Percentiles rank a stretch among this genome's conserved stretches.
Evolutionary conservation across 2,888 invertebrate genomes (phyloP).

Genomic region (Globia sparganii): DNA sequence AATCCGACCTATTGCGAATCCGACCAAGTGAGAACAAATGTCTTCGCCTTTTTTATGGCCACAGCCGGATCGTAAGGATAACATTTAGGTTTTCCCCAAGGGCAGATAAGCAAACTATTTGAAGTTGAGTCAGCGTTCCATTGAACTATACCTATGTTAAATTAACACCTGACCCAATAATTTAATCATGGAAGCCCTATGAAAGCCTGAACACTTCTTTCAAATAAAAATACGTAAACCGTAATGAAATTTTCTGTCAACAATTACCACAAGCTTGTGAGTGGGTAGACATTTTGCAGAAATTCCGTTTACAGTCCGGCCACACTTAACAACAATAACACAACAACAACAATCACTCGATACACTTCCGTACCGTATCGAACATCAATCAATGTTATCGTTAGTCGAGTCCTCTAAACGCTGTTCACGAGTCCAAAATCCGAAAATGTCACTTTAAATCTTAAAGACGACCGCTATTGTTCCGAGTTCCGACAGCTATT

Average conservation of each 20-base stretch:
- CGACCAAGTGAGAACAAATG: too few relatives aligned
- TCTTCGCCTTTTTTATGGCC: not conserved
- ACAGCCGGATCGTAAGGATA: not conserved
- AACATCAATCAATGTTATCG: too few relatives aligned
- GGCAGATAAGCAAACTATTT: constrained; percentile 38
- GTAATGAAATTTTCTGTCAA: not conserved
- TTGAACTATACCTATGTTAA: constrained; percentile 23
- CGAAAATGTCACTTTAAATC: too few relatives aligned
- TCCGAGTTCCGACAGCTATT: too few relatives aligned
- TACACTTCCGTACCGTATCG: too few relatives aligned
- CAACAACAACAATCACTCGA: too few relatives aligned
- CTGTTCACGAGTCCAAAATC: too few relatives aligned
- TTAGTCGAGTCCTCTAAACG: too few relatives aligned
- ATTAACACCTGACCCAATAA: constrained; percentile 20
- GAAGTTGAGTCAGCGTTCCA: constrained; percentile 21
- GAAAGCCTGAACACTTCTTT: not conserved
- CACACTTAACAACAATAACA: too few relatives aligned
- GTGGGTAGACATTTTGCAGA: not conserved
- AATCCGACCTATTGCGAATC: too few relatives aligned
- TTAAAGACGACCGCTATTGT: too few relatives aligned
- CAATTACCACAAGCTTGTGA: not conserved
- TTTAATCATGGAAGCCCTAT: not conserved
- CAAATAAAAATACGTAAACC: not conserved
- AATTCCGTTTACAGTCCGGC: too few relatives aligned
- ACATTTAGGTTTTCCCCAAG: constrained; percentile 12